phyloP scores from a whole-genome alignment of 2,797 vertebrate genomes.

The Selene dorsalis region DNA sequence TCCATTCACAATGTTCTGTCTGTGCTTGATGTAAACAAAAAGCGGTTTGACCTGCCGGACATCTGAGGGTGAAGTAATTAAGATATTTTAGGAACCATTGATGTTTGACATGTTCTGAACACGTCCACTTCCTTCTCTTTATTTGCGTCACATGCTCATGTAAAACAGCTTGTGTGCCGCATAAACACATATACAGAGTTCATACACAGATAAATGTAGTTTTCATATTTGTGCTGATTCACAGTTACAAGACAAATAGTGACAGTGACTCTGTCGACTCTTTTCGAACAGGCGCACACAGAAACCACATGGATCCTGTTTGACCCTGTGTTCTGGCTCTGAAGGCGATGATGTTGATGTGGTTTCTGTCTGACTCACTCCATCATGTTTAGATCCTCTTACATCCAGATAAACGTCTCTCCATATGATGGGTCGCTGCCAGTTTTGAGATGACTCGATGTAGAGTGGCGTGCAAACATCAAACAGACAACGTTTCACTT shows the following conservation, averaged over 20 bases:
- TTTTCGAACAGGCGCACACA: neutral
- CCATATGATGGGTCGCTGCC: neutral
- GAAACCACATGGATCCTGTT: neutral
- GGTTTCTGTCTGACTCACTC: slow-evolving; percentile 48
- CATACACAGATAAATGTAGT: neutral
- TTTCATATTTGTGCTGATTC: slow-evolving; percentile 42
- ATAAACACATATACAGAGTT: slow-evolving; percentile 25
- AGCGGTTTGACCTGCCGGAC: neutral
- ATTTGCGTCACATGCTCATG: slow-evolving; percentile 1
- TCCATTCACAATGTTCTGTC: neutral
- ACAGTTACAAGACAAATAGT: slow-evolving; percentile 39
- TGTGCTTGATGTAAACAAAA: neutral
- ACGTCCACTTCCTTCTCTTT: neutral
- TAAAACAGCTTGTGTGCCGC: slow-evolving; percentile 19
- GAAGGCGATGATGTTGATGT: fast-evolving
- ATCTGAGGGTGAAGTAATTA: neutral
- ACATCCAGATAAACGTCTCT: slow-evolving; percentile 24
- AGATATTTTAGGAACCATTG: neutral
- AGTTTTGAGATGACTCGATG: slow-evolving; percentile 30
- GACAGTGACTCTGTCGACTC: slow-evolving; percentile 13
- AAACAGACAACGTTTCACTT: slow-evolving; percentile 35
- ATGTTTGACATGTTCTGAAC: neutral
- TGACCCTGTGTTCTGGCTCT: slow-evolving; percentile 6
- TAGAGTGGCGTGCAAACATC: neutral
- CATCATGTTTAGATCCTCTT: slow-evolving; percentile 3